Evolutionary conservation across 2,888 invertebrate genomes (phyloP).

Genomic region (Frankliniella fusca): DNA sequence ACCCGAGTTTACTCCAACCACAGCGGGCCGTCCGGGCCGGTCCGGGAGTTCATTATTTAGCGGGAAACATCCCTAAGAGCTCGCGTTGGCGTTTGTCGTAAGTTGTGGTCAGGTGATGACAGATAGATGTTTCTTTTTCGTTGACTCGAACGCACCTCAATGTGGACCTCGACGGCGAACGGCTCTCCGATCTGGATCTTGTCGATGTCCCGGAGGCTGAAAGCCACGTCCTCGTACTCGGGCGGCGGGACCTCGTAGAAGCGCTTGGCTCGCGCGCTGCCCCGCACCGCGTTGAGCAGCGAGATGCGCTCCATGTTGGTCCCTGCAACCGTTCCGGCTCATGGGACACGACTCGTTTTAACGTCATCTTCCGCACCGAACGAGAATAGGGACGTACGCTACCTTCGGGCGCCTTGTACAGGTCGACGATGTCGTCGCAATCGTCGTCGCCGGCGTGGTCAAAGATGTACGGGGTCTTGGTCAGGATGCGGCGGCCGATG

Average conservation of each 20-base stretch:
- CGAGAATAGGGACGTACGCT: conserved; percentile 31
- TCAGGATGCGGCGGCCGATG: conserved; percentile 68
- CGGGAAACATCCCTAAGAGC: too few relatives aligned
- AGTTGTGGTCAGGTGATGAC: too few relatives aligned
- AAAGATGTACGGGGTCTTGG: conserved; percentile 67
- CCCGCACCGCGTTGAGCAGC: conserved; percentile 69
- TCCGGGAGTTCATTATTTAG: too few relatives aligned
- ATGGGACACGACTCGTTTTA: too few relatives aligned
- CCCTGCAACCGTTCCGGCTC: too few relatives aligned
- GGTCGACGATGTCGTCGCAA: conserved; percentile 62
- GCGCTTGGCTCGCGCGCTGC: conserved; percentile 61
- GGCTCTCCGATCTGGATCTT: conserved; percentile 65
- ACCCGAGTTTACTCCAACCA: too few relatives aligned
- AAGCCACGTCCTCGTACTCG: conserved; percentile 58
- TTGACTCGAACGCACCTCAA: too few relatives aligned
- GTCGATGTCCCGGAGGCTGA: conserved; percentile 63
- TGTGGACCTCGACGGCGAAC: conserved; percentile 62
- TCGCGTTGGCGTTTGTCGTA: too few relatives aligned
- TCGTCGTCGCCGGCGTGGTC: conserved; percentile 69
- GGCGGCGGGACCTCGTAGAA: conserved; percentile 59
- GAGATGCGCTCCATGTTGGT: conserved; percentile 67
- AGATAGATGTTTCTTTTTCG: too few relatives aligned
- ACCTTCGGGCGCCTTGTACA: conserved; percentile 70
- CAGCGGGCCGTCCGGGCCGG: too few relatives aligned
- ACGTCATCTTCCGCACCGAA: too few relatives aligned